A percentile compares a stretch with the other conserved stretches of the same genome.
Evolutionary conservation across 2,113 vertebrate genomes (phyloP).

Genomic region (Fukomys damarensis): DNA sequence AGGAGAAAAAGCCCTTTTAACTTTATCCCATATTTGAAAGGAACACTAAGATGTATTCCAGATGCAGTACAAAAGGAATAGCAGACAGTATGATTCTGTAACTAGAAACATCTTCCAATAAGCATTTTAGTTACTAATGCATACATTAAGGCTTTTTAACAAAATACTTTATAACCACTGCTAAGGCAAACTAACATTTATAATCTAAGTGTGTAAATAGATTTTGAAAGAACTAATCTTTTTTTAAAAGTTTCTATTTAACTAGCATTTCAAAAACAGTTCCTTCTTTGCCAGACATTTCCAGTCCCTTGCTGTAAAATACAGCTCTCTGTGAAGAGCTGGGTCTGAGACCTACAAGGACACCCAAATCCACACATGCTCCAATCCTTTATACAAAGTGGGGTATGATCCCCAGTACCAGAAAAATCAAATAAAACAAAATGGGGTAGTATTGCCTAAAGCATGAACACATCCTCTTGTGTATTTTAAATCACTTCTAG

Average conservation of each 20-base stretch:
- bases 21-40: slow-evolving; percentile 24
- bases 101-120: neutral
- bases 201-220: neutral
- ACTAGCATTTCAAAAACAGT: neutral
- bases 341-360: neutral
- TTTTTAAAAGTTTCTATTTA: neutral
- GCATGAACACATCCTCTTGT: too few species aligned
- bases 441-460: neutral
- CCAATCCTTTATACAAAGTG: too few species aligned
- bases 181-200: neutral
- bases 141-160: neutral
- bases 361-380: neutral
- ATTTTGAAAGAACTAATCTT: neutral
- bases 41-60: slow-evolving; percentile 39
- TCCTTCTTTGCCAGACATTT: neutral
- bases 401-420: too few species aligned
- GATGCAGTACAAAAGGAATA: neutral
- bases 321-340: too few species aligned
- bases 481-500: neutral
- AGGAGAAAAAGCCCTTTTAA: slow-evolving; percentile 45
- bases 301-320: neutral
- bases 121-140: slow-evolving; percentile 49
- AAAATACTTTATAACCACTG: neutral
- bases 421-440: too few species aligned
- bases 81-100: neutral